These are phyloP conservation scores for Agrotis ipsilon DNA, from an alignment of 2,888 invertebrate genomes.

Conservation along the genomic window DNA sequence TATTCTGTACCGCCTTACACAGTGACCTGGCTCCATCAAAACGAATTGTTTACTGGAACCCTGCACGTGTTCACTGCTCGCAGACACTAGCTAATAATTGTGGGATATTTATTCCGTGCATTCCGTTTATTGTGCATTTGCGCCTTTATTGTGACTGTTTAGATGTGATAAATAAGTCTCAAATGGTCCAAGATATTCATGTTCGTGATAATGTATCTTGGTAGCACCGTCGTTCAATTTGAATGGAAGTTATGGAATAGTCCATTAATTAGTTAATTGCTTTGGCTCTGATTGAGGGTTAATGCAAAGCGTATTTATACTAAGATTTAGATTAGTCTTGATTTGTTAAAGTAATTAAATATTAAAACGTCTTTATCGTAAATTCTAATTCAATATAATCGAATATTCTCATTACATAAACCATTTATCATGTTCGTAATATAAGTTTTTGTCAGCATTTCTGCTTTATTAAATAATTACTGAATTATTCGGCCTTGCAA, in stretches of 20 bases:
- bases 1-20: conserved; percentile 32
- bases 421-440: conserved; percentile 28
- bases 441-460: conserved; percentile 54
- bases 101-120: conserved; percentile 60
- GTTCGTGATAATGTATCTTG: conserved; percentile 22
- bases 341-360: not conserved
- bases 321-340: not conserved
- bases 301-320: not conserved
- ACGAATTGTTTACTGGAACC: conserved; percentile 80
- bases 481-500: conserved; percentile 67
- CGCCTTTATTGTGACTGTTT: conserved; percentile 51
- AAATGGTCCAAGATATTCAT: conserved; percentile 35
- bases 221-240: conserved; percentile 16
- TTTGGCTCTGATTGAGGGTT: conserved; percentile 1
- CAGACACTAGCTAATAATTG: conserved; percentile 63
- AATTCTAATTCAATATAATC: not conserved
- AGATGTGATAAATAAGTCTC: conserved; percentile 57
- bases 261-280: conserved; percentile 19
- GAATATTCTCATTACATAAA: conserved; percentile 25
- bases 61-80: conserved; percentile 79
- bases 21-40: conserved; percentile 69
- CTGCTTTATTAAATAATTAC: conserved; percentile 60
- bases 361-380: not conserved
- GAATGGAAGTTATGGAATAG: conserved; percentile 33
- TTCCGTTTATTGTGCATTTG: conserved; percentile 51